phyloP scores from a whole-genome alignment of 1,140 invertebrate species.

The Lasioglossum albipes region DNA sequence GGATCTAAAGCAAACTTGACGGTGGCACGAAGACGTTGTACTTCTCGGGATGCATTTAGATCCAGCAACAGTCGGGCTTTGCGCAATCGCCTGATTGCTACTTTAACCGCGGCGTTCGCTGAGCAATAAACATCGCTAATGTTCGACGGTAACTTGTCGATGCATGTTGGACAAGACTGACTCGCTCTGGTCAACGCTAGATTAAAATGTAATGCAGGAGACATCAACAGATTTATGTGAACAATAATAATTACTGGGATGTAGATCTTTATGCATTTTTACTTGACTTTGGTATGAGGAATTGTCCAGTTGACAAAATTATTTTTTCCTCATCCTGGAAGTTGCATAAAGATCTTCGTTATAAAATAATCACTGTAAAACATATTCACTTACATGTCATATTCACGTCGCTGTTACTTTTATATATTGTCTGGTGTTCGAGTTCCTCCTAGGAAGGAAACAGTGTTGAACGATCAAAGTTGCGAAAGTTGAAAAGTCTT shows the following conservation, averaged over 20 bases:
- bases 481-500: neutral
- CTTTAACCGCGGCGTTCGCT: conserved; percentile 69
- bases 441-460: neutral
- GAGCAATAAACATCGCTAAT: conserved; percentile 71
- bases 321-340: too few species aligned
- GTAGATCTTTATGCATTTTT: too few species aligned
- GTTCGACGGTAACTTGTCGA: conserved; percentile 68
- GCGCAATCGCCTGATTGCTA: conserved; percentile 69
- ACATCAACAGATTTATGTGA: neutral
- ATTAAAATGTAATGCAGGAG: conserved; percentile 24
- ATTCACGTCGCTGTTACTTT: neutral
- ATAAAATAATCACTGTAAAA: conserved; percentile 20
- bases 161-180: conserved; percentile 70
- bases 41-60: conserved; percentile 44
- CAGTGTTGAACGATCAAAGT: neutral
- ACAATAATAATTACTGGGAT: too few species aligned
- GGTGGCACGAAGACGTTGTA: conserved; percentile 64
- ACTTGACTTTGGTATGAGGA: too few species aligned
- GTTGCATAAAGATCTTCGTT: neutral
- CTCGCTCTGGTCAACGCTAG: conserved; percentile 32
- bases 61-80: conserved; percentile 71
- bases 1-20: conserved; percentile 67
- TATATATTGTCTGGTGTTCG: neutral
- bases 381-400: conserved; percentile 35
- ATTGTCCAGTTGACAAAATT: too few species aligned